Conservation (phyloP, 2,888 invertebrate species). For the Drosophila birchii region DNA sequence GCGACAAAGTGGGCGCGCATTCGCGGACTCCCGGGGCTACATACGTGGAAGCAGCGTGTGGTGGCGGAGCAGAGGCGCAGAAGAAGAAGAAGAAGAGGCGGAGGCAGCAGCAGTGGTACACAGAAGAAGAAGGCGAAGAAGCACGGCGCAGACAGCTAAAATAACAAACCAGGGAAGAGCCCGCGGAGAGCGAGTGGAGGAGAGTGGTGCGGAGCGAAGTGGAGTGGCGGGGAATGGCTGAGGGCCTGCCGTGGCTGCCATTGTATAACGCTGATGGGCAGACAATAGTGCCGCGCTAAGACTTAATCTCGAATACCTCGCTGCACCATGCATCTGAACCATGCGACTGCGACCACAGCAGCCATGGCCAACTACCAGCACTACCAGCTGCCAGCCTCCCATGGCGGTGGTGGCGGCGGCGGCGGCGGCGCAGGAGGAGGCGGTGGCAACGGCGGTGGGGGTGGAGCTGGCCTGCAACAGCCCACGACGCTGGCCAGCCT, state of each 20-base stretch:
- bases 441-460: conserved; percentile 57
- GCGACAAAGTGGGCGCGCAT: conserved; percentile 48
- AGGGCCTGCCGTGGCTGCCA: conserved; percentile 26
- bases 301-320: conserved; percentile 76
- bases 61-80: conserved; percentile 46
- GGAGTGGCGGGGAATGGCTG: conserved; percentile 40
- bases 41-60: conserved; percentile 72
- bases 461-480: conserved; percentile 72
- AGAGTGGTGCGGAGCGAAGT: conserved; percentile 48
- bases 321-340: conserved; percentile 80
- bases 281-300: conserved; percentile 34
- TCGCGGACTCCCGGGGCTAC: conserved; percentile 45
- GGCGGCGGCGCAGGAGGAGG: conserved; percentile 42
- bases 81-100: conserved; percentile 53
- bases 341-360: conserved; percentile 80
- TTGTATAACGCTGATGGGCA: conserved; percentile 57
- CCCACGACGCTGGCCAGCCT: conserved; percentile 78
- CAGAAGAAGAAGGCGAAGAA: conserved; percentile 34
- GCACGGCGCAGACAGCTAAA: conserved; percentile 74
- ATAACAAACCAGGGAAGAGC: conserved; percentile 70
- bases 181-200: conserved; percentile 60
- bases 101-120: conserved; percentile 31
- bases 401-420: conserved; percentile 62
- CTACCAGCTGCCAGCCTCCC: conserved; percentile 78
- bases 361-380: conserved; percentile 83